These are phyloP conservation scores for Copsychus sechellarum DNA, from an alignment of 2,113 vertebrate species.

Conservation along the genomic window DNA sequence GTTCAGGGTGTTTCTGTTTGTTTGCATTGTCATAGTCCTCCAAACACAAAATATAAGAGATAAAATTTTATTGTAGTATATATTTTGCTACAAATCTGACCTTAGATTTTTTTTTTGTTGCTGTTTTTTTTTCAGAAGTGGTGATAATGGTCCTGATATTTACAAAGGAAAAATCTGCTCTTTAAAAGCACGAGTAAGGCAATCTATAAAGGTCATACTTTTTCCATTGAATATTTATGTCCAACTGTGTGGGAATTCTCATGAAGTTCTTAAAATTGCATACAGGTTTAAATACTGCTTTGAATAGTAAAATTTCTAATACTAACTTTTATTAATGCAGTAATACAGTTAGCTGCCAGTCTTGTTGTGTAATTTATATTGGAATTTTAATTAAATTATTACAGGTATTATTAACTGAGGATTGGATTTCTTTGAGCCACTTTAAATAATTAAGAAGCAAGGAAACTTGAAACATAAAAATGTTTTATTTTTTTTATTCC, in stretches of 20 bases:
- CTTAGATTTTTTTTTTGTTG: background rate
- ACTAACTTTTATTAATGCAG: background rate
- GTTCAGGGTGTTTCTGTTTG: background rate
- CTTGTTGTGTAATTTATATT: background rate
- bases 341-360: background rate
- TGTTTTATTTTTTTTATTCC: background rate
- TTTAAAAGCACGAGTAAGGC: constrained; percentile 92
- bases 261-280: background rate
- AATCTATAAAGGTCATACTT: background rate
- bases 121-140: constrained; percentile 62
- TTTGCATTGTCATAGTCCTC: background rate
- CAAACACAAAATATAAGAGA: background rate
- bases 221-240: background rate
- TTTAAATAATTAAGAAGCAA: background rate
- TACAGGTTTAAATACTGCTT: background rate
- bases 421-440: background rate
- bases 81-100: background rate
- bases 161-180: constrained; percentile 82
- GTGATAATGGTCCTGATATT: constrained; percentile 67
- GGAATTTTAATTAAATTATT: background rate
- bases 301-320: background rate
- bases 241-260: background rate
- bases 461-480: background rate
- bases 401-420: background rate
- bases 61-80: background rate